Conservation (phyloP, 2,113 vertebrate genomes). For the Tylochromis polylepis region DNA sequence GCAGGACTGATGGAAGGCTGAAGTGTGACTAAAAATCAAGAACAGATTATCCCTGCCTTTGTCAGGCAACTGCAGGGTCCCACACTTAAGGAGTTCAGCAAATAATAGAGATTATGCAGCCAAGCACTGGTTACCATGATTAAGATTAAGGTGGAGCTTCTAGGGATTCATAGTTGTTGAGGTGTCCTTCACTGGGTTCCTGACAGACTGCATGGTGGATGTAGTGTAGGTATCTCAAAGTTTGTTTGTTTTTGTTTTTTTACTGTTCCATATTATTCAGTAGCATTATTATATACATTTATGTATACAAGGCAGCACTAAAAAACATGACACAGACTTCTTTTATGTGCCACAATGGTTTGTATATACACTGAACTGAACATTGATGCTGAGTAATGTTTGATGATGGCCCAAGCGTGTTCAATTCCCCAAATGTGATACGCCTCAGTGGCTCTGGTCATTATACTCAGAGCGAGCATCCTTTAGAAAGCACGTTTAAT, state of each 20-base stretch:
- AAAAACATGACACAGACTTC: slow-evolving; percentile 2
- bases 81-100: slow-evolving; percentile 4
- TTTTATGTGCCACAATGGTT: not conserved
- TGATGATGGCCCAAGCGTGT: slow-evolving; percentile 43
- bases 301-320: not conserved
- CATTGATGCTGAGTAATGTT: slow-evolving; percentile 52
- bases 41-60: slow-evolving; percentile 9
- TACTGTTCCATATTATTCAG: not conserved
- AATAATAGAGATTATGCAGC: slow-evolving; percentile 22
- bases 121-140: not conserved
- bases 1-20: not conserved
- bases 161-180: not conserved
- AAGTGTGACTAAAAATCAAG: not conserved
- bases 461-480: slow-evolving; percentile 14
- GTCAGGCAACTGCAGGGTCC: not conserved
- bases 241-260: not conserved
- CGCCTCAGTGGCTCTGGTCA: slow-evolving; percentile 27
- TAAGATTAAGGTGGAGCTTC: not conserved
- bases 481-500: slow-evolving; percentile 38
- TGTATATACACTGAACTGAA: slow-evolving; percentile 43
- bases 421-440: slow-evolving; percentile 45
- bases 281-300: not conserved
- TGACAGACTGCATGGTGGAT: not conserved
- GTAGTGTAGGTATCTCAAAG: not conserved
- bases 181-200: not conserved